phyloP scores from a whole-genome alignment of 1,140 invertebrate genomes.

The Matsumurasca onukii region DNA sequence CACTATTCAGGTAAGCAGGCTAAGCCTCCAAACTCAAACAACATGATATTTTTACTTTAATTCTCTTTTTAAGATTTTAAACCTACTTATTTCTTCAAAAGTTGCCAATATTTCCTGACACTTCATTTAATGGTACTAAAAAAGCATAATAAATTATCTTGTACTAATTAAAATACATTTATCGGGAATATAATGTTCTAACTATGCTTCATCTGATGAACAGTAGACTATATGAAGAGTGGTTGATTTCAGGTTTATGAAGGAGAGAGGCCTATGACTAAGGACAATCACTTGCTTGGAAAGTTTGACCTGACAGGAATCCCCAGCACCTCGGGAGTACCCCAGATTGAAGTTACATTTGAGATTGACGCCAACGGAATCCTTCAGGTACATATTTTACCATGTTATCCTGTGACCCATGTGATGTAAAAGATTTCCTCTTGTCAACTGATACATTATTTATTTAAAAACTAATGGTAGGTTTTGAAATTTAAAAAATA shows the following conservation, averaged over 20 bases:
- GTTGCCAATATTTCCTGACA: no score
- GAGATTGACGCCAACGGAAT: slow-evolving; percentile 99
- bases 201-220: no score
- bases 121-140: no score
- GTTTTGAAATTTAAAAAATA: no score
- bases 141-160: no score
- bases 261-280: slow-evolving; percentile 99
- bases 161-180: no score
- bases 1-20: slow-evolving; percentile 79
- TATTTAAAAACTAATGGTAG: neutral
- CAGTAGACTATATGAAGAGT: no score
- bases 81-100: no score
- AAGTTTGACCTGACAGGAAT: slow-evolving; percentile 99
- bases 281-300: slow-evolving; percentile 96
- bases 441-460: neutral
- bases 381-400: slow-evolving; percentile 59
- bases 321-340: slow-evolving; percentile 96
- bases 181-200: no score
- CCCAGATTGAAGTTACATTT: slow-evolving; percentile 99
- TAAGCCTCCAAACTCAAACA: no score
- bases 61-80: no score
- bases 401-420: neutral
- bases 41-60: no score
- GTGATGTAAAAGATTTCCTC: slow-evolving; percentile 1
- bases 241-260: slow-evolving; percentile 77